Percentiles rank a stretch among this genome's conserved stretches.
Evolutionary conservation across 2,113 vertebrate species (phyloP).

Genomic region (Sander vitreus): DNA sequence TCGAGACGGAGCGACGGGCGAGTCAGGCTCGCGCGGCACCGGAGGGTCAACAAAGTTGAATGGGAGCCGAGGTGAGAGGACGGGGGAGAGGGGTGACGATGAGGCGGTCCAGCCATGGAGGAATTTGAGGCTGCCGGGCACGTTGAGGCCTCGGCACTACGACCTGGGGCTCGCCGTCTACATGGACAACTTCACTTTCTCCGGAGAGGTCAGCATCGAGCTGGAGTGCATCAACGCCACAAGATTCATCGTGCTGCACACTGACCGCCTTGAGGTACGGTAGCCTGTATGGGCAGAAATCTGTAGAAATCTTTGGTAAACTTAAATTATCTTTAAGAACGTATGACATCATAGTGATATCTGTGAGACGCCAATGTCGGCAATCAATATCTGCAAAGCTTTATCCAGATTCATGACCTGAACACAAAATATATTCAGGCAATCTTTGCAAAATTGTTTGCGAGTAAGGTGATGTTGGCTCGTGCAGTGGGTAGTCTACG

Average conservation of each 20-base stretch:
- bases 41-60: constrained; percentile 69
- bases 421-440: not conserved
- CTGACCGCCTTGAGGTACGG: constrained; percentile 87
- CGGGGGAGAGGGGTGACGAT: constrained; percentile 70
- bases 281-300: not conserved
- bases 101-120: constrained; percentile 88
- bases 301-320: not conserved
- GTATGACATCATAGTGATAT: no score
- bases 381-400: not conserved
- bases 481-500: no score
- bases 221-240: constrained; percentile 92
- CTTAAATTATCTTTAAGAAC: not conserved
- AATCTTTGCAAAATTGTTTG: no score
- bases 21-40: constrained; percentile 35
- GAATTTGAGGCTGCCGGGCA: constrained; percentile 86
- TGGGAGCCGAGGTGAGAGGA: constrained; percentile 76
- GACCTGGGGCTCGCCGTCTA: constrained; percentile 90
- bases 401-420: not conserved
- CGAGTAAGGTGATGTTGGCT: no score
- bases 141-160: constrained; percentile 92
- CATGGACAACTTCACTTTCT: constrained; percentile 99
- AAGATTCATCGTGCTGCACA: constrained; percentile 92
- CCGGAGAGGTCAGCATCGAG: constrained; percentile 93
- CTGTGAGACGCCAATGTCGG: not conserved
- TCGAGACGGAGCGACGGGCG: constrained; percentile 53